A percentile compares a stretch with the other conserved stretches of the same genome.
Conservation (phyloP, 1,140 invertebrate species). For the Leptestheria dahalacensis region DNA sequence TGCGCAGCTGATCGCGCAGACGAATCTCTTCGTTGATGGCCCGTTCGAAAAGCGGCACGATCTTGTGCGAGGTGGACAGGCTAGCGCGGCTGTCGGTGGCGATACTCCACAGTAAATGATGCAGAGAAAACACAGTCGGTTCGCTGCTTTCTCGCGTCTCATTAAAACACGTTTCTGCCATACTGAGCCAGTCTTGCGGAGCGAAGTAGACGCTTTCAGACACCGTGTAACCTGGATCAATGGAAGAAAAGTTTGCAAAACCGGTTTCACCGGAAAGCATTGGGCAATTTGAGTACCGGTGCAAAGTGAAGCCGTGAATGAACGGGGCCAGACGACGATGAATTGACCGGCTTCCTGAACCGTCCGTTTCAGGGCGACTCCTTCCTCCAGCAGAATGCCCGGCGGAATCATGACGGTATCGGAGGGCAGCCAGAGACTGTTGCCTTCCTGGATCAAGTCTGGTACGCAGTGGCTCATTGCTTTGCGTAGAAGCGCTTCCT, state of each 20-base stretch:
- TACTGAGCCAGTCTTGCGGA: conserved; percentile 59
- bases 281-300: conserved; percentile 30
- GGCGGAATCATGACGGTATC: conserved; percentile 94
- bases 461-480: conserved; percentile 65
- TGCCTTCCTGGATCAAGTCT: conserved; percentile 50
- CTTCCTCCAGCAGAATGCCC: conserved; percentile 50
- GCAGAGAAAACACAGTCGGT: conserved; percentile 78
- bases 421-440: conserved; percentile 73
- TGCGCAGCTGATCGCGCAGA: conserved; percentile 35
- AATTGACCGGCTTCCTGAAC: conserved; percentile 81
- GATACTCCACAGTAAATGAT: conserved; percentile 63
- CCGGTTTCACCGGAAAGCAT: background rate
- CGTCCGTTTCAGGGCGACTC: conserved; percentile 58
- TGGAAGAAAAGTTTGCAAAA: background rate
- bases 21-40: conserved; percentile 38
- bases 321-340: conserved; percentile 76
- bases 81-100: conserved; percentile 50
- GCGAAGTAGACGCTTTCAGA: conserved; percentile 91
- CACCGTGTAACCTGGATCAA: conserved; percentile 54
- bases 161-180: conserved; percentile 44
- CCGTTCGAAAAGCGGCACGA: conserved; percentile 33
- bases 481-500: conserved; percentile 52
- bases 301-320: conserved; percentile 75
- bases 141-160: conserved; percentile 70
- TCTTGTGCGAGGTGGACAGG: conserved; percentile 43